phyloP scores from a whole-genome alignment of 2,888 invertebrate genomes.

The Synanthedon formicaeformis region DNA sequence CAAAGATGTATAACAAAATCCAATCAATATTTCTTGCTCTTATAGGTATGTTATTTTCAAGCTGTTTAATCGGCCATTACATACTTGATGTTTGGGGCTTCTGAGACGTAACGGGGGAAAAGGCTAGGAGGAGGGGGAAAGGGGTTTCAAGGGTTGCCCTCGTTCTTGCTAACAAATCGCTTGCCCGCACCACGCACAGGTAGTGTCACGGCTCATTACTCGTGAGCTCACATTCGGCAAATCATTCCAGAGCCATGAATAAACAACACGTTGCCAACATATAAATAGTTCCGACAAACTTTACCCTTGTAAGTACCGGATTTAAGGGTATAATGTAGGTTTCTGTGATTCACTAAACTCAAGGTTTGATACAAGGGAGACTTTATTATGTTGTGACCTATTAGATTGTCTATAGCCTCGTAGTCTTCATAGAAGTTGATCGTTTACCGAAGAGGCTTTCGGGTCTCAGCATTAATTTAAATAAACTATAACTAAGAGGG shows the following conservation, averaged over 20 bases:
- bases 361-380: too few species aligned
- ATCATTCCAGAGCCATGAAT: slow-evolving; percentile 45
- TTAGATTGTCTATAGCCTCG: too few species aligned
- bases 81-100: slow-evolving; percentile 42
- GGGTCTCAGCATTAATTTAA: too few species aligned
- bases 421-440: too few species aligned
- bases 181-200: slow-evolving; percentile 43
- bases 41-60: slow-evolving; percentile 10
- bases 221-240: slow-evolving; percentile 42
- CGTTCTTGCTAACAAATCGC: slow-evolving; percentile 41
- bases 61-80: slow-evolving; percentile 49
- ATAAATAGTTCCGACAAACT: not conserved
- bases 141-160: slow-evolving; percentile 25
- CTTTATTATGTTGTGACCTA: too few species aligned
- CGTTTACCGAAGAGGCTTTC: too few species aligned
- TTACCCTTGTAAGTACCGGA: not conserved
- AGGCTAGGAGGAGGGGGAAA: slow-evolving; percentile 13
- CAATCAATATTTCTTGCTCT: too few species aligned
- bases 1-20: not conserved
- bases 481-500: too few species aligned
- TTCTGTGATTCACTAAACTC: too few species aligned
- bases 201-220: slow-evolving; percentile 56
- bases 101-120: slow-evolving; percentile 22
- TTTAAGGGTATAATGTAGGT: too few species aligned
- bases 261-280: slow-evolving; percentile 23